Evolutionary conservation across 2,797 vertebrate genomes (phyloP), one percentile per base, ranked within the genome.

Genomic region (Coregonus sp.): DNA sequence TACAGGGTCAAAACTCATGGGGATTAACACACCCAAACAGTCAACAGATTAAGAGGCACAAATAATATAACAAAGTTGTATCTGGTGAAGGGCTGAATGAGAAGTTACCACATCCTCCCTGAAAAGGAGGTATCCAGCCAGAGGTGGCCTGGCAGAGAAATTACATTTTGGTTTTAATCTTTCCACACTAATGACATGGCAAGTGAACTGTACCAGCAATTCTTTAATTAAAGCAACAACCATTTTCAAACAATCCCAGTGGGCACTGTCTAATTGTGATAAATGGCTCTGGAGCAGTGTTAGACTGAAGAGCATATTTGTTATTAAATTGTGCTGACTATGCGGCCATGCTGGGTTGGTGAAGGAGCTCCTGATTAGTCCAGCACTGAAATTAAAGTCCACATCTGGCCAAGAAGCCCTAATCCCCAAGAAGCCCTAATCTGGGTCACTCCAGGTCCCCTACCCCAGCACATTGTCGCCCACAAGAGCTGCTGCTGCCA

Each of bases 381-480:
- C 35, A 16, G 33, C 33, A 50, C 78, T 84, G 70, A 67, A 77
- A 69, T 40, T 5, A 63, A 75, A 54, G 73, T 84, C 73, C 80
- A 86, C 91, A 92, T 84, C 86, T 90, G 86, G 83, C 77, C 74
- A 73, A 18, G 16, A 74, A 83, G 83, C 86, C 85, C 88, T 88
- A 81, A 87, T 88, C 87, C 33, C 77, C 74, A 73, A 18, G 16
- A 74, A 83, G 83, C 86, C 85, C 88, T 88, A 81, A 87, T 88
- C 87, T 29, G 0, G 78, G 37, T 74, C 74, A 77, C 61, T 50
- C 78, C 70, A 0, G 18, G 77, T 81, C 52, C 18, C 73, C 78
- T 66, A 54, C 76, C 76, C 65, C 65, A 83, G 74, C 82, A 90
- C 88, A 92, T 89, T 91, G 87, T 79, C 78, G 75, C 76, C 81